These are phyloP conservation scores for Petrocephalus microphthalmus DNA, from an alignment of 2,113 vertebrate genomes.

Conservation along the genomic window DNA sequence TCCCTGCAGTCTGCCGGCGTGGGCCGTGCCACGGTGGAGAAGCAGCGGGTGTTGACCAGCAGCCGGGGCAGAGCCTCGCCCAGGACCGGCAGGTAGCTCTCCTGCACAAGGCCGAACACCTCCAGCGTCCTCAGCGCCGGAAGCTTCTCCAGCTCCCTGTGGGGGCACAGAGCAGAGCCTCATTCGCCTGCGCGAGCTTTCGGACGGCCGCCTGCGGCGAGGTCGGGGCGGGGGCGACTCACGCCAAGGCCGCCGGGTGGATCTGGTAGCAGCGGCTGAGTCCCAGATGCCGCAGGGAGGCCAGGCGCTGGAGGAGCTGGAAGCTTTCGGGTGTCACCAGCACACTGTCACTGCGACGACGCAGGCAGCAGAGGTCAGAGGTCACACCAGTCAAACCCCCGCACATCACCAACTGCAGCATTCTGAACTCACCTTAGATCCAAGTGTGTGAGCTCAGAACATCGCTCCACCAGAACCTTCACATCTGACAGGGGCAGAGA, in stretches of 20 bases:
- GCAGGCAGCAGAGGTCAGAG: neutral
- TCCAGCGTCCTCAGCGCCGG: slow-evolving; percentile 70
- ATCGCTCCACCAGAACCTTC: slow-evolving; percentile 70
- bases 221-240: slow-evolving; percentile 17
- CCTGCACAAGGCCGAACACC: slow-evolving; percentile 77
- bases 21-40: slow-evolving; percentile 76
- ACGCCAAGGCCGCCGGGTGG: slow-evolving; percentile 70
- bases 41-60: slow-evolving; percentile 72
- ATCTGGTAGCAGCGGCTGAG: slow-evolving; percentile 93
- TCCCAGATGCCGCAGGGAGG: slow-evolving; percentile 67
- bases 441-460: slow-evolving; percentile 68
- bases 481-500: slow-evolving; percentile 64
- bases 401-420: neutral
- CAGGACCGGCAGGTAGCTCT: slow-evolving; percentile 64
- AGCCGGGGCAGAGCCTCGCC: slow-evolving; percentile 66
- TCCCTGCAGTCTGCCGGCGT: slow-evolving; percentile 55
- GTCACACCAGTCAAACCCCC: neutral
- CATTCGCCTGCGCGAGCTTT: neutral
- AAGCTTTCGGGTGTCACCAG: slow-evolving; percentile 77
- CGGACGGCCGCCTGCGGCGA: too few relatives aligned
- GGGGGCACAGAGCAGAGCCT: slow-evolving; percentile 31
- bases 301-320: slow-evolving; percentile 65
- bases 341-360: slow-evolving; percentile 74
- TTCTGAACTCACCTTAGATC: slow-evolving; percentile 78
- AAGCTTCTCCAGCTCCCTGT: slow-evolving; percentile 73